Percentiles rank a stretch among this genome's conserved stretches.
Evolutionary conservation across 1,140 invertebrate genomes (phyloP).

Genomic region (Pseudachorutes palmiensis): DNA sequence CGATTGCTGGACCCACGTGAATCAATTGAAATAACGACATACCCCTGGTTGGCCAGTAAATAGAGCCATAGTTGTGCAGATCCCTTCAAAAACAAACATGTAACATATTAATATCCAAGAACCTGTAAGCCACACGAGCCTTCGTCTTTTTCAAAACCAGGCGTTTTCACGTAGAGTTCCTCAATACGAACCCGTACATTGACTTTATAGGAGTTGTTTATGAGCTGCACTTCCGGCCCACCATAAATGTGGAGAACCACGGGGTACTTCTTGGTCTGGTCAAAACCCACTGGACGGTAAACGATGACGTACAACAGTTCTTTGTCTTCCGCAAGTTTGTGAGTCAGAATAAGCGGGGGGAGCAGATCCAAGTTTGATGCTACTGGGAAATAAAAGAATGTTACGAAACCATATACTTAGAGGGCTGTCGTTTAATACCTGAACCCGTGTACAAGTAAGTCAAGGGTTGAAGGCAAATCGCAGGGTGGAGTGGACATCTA

Average conservation of each 20-base stretch:
- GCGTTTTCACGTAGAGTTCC: too few species aligned
- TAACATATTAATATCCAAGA: slow-evolving; percentile 19
- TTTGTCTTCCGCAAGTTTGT: slow-evolving; percentile 58
- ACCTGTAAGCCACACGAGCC: too few species aligned
- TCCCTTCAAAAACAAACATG: slow-evolving; percentile 50
- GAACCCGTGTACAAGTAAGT: slow-evolving; percentile 62
- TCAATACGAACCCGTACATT: slow-evolving; percentile 24
- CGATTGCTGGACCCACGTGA: slow-evolving; percentile 88
- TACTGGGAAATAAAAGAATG: slow-evolving; percentile 22
- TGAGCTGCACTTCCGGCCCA: slow-evolving; percentile 93
- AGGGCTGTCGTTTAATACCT: slow-evolving; percentile 36
- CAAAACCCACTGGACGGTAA: slow-evolving; percentile 74
- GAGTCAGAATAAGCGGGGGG: slow-evolving; percentile 64
- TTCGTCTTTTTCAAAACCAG: too few species aligned
- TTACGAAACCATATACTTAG: background rate
- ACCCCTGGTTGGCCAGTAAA: slow-evolving; percentile 90
- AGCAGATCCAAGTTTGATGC: slow-evolving; percentile 52
- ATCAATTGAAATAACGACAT: slow-evolving; percentile 91
- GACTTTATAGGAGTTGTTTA: slow-evolving; percentile 91
- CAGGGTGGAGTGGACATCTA: background rate
- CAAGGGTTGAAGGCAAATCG: slow-evolving; percentile 42
- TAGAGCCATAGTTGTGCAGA: slow-evolving; percentile 85
- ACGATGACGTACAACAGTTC: slow-evolving; percentile 90
- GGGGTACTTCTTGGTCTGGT: slow-evolving; percentile 72
- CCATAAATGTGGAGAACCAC: slow-evolving; percentile 95